phyloP scores from a whole-genome alignment of 2,113 vertebrate genomes.

The Hemibagrus wyckioides region DNA sequence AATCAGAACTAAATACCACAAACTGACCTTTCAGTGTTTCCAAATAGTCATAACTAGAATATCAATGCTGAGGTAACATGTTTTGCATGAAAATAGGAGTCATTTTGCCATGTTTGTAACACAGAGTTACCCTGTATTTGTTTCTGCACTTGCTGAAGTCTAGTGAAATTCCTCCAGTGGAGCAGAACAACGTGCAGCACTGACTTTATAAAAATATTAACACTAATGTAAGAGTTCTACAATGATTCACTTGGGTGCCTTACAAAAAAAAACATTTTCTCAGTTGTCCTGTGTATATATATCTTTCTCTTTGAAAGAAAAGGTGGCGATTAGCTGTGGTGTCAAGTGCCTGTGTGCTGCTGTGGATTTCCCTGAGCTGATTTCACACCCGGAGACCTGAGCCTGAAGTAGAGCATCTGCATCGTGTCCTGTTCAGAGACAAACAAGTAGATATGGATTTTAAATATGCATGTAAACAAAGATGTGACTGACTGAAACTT shows the following conservation, averaged over 20 bases:
- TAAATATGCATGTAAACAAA: background rate
- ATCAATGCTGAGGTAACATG: slow-evolving; percentile 48
- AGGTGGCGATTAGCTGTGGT: background rate
- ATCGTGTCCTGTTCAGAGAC: slow-evolving; percentile 14
- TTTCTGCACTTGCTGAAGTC: background rate
- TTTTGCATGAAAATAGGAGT: slow-evolving; percentile 56
- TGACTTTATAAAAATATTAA: background rate
- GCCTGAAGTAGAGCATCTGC: background rate
- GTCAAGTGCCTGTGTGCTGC: background rate
- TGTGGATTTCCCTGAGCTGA: background rate
- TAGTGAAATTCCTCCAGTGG: background rate
- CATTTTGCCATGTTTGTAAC: slow-evolving; percentile 53
- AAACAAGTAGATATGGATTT: background rate
- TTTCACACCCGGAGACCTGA: background rate
- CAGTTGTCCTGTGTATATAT: background rate
- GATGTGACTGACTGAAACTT: background rate
- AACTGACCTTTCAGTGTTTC: background rate
- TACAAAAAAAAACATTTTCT: background rate
- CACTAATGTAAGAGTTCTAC: background rate
- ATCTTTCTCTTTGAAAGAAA: background rate
- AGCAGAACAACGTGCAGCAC: background rate
- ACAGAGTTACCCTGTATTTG: slow-evolving; percentile 17
- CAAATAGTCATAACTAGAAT: slow-evolving; percentile 1
- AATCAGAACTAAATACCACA: background rate
- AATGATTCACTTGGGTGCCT: background rate